Evolutionary conservation across 2,113 vertebrate genomes (phyloP).

Genomic region (Seriola rivoliana): DNA sequence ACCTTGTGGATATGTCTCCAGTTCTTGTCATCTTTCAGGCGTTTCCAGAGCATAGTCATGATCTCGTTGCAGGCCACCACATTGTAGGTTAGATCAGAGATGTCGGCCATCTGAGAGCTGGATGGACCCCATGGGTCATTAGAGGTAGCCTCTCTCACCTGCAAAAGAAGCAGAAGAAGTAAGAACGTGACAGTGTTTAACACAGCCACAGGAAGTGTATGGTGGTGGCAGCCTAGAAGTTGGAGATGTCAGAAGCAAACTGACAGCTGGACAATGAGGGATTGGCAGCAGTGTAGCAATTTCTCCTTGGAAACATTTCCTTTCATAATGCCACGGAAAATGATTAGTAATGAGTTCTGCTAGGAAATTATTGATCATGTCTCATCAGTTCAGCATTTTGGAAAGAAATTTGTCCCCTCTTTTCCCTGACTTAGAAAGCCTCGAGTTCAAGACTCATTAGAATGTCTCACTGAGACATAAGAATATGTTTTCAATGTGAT

Average conservation of each 20-base stretch:
- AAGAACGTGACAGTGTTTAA: not conserved
- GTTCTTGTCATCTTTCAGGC: slow-evolving; percentile 92
- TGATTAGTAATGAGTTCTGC: slow-evolving; percentile 4
- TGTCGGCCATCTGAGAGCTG: slow-evolving; percentile 91
- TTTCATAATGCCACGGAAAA: not conserved
- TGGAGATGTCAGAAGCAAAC: not conserved
- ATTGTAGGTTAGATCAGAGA: slow-evolving; percentile 92
- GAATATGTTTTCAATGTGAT: too few relatives aligned
- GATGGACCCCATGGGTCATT: slow-evolving; percentile 94
- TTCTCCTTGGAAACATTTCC: not conserved
- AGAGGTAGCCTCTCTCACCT: slow-evolving; percentile 91
- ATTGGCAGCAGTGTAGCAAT: not conserved
- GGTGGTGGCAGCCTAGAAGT: not conserved
- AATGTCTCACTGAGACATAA: not conserved
- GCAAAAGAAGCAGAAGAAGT: slow-evolving; percentile 8
- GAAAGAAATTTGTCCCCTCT: not conserved
- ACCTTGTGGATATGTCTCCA: slow-evolving; percentile 95
- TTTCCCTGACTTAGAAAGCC: not conserved
- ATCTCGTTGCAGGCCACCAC: slow-evolving; percentile 92
- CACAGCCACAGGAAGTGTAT: not conserved
- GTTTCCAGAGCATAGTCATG: slow-evolving; percentile 93
- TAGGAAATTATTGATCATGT: not conserved
- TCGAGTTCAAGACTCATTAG: not conserved
- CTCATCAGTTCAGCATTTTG: not conserved
- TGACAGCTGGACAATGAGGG: not conserved